phyloP scores from a whole-genome alignment of 1,140 invertebrate species.

The Vanessa atalanta region DNA sequence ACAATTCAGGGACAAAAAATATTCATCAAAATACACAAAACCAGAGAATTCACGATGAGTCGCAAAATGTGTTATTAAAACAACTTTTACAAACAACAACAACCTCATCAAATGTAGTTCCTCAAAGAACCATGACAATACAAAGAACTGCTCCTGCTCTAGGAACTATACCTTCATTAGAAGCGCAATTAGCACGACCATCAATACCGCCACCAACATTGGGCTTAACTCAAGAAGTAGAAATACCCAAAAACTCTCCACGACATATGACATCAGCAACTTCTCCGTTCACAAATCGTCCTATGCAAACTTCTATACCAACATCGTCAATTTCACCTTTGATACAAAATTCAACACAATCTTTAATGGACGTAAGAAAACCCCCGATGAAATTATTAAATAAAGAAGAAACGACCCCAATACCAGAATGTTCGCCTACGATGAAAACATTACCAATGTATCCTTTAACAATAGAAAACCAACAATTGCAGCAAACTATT shows the following conservation, averaged over 20 bases:
- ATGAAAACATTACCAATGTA: conserved; percentile 71
- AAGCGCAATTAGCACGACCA: conserved; percentile 87
- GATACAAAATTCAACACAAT: conserved; percentile 75
- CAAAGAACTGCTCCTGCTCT: conserved; percentile 83
- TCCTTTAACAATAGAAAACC: conserved; percentile 64
- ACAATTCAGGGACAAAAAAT: conserved; percentile 51
- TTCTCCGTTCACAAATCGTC: conserved; percentile 69
- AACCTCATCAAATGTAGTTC: conserved; percentile 77
- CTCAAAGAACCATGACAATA: conserved; percentile 74
- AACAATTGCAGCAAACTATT: conserved; percentile 69
- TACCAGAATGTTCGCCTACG: conserved; percentile 73
- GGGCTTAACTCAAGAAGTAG: conserved; percentile 78
- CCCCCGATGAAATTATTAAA: conserved; percentile 66
- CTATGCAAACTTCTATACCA: conserved; percentile 62
- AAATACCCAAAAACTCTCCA: conserved; percentile 79
- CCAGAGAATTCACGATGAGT: conserved; percentile 85
- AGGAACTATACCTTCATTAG: conserved; percentile 86
- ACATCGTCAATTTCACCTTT: conserved; percentile 67
- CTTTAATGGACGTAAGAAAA: conserved; percentile 78
- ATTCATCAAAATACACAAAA: conserved; percentile 48
- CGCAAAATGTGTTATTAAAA: conserved; percentile 94
- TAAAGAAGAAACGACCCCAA: conserved; percentile 71
- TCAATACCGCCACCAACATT: conserved; percentile 83
- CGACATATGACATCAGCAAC: conserved; percentile 71
- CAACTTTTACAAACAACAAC: conserved; percentile 93